phyloP scores from a whole-genome alignment of 2,113 vertebrate genomes.

The Crotalus horridus region DNA sequence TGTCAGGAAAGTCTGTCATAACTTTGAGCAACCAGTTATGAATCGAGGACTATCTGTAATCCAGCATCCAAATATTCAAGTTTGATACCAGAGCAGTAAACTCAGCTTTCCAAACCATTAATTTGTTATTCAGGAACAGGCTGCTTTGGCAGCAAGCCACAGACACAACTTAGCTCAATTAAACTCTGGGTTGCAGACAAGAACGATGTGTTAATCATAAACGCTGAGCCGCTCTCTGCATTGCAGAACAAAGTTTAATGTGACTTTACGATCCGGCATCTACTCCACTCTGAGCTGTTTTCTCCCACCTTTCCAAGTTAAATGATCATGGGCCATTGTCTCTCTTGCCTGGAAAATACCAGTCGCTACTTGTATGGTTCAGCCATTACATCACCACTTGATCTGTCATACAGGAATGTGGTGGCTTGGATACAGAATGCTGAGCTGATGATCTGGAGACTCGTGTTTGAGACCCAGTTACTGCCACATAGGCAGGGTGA shows the following conservation, averaged over 20 bases:
- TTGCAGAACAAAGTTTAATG: not conserved
- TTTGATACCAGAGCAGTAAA: not conserved
- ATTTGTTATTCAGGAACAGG: not conserved
- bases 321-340: not conserved
- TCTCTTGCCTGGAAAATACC: not conserved
- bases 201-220: not conserved
- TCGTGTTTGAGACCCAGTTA: not conserved
- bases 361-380: not conserved
- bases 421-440: not conserved
- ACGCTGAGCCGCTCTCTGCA: not conserved
- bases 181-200: not conserved
- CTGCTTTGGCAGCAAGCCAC: not conserved
- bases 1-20: not conserved
- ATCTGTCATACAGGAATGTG: rapidly evolving
- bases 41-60: not conserved
- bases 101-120: not conserved
- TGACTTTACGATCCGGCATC: not conserved
- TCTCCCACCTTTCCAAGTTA: not conserved
- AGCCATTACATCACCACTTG: not conserved
- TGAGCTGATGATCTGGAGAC: not conserved
- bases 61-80: not conserved
- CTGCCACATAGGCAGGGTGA: not conserved
- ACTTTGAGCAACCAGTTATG: not conserved
- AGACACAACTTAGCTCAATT: not conserved
- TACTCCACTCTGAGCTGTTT: not conserved